phyloP scores from a whole-genome alignment of 2,888 invertebrate species.

The Gibbula magus region DNA sequence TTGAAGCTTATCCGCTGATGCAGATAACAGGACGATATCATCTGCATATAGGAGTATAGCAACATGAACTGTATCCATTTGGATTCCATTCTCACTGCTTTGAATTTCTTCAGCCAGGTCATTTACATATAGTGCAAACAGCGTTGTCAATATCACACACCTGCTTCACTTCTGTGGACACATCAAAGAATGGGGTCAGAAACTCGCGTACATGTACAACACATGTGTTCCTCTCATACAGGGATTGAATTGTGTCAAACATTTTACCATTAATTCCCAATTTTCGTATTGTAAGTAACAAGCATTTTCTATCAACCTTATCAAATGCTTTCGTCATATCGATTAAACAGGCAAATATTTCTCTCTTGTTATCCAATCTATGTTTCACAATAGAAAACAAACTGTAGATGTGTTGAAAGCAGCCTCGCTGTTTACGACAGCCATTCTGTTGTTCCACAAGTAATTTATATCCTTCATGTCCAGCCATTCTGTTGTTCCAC shows the following conservation, averaged over 20 bases:
- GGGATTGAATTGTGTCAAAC: background rate
- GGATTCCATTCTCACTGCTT: background rate
- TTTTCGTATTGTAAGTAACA: background rate
- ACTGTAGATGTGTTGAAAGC: background rate
- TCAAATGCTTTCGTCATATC: no score
- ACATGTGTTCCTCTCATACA: background rate
- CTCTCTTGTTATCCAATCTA: background rate
- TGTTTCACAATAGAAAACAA: background rate
- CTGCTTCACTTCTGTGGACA: background rate
- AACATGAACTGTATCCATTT: background rate
- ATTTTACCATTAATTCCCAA: background rate
- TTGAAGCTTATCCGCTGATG: no score
- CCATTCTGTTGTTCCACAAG: no score
- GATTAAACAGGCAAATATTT: background rate
- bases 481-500: no score
- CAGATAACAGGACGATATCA: background rate
- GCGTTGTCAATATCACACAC: background rate
- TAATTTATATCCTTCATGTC: no score
- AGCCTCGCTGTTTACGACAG: background rate
- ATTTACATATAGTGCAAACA: background rate
- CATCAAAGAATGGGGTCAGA: background rate
- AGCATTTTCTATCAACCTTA: no score
- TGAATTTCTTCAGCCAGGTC: no score
- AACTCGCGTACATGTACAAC: background rate
- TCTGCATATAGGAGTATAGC: background rate